Percentiles rank a stretch among this genome's conserved stretches.
These are phyloP conservation scores for Staurois parvus DNA, from an alignment of 2,797 vertebrate genomes.

Conservation along the genomic window DNA sequence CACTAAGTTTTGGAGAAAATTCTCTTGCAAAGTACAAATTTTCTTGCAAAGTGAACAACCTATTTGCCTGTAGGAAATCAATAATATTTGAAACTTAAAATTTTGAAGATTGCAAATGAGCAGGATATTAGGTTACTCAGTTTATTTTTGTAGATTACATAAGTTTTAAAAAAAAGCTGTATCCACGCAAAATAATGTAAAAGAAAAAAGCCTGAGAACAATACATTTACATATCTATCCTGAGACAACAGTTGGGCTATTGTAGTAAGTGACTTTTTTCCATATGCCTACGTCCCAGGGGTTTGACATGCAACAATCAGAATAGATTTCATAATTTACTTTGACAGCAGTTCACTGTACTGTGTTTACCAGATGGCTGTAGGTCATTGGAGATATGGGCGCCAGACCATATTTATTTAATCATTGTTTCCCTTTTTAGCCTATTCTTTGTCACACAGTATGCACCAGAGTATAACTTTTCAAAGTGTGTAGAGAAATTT, in stretches of 20 bases:
- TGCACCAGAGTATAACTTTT: slow-evolving; percentile 10
- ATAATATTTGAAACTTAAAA: too few species aligned
- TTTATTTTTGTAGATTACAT: background rate
- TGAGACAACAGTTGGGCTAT: slow-evolving; percentile 46
- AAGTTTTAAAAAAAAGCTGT: background rate
- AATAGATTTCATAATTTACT: slow-evolving; percentile 50
- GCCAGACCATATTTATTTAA: slow-evolving; percentile 51
- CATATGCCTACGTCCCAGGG: slow-evolving; percentile 54
- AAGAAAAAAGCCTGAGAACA: slow-evolving; percentile 20
- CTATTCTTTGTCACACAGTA: slow-evolving; percentile 5
- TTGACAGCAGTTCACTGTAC: slow-evolving; percentile 56
- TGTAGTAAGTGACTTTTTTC: slow-evolving; percentile 55
- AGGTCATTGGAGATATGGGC: slow-evolving; percentile 52
- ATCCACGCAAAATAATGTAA: background rate
- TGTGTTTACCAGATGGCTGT: slow-evolving; percentile 56
- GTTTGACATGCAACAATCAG: slow-evolving; percentile 52
- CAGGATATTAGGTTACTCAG: too few species aligned
- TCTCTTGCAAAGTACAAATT: too few species aligned
- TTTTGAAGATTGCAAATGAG: too few species aligned
- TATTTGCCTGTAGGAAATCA: too few species aligned
- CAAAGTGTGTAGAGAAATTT: slow-evolving; percentile 4
- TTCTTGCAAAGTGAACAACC: too few species aligned
- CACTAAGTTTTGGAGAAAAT: too few species aligned
- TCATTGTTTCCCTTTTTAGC: slow-evolving; percentile 31
- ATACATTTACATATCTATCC: slow-evolving; percentile 40